phyloP scores from a whole-genome alignment of 2,797 vertebrate genomes.

The Dallia pectoralis region DNA sequence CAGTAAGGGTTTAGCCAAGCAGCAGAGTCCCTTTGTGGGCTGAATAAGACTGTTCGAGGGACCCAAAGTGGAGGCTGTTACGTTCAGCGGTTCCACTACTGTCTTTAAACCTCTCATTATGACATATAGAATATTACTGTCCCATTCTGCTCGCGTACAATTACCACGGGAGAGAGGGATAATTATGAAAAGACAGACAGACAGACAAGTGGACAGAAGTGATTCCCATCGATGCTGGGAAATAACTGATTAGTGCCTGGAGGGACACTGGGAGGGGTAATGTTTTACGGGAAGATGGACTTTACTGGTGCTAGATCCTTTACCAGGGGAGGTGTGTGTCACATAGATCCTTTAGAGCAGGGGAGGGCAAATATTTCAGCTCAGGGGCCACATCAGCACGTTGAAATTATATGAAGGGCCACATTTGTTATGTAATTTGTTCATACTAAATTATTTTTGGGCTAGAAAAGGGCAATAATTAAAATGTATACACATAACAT shows the following conservation, averaged over 20 bases:
- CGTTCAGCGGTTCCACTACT: neutral
- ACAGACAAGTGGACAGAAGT: constrained; percentile 44
- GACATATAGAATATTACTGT: neutral
- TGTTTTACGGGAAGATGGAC: too few relatives aligned
- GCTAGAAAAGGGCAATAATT: too few relatives aligned
- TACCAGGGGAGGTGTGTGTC: constrained; percentile 46
- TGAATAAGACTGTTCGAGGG: neutral
- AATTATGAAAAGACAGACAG: constrained; percentile 32
- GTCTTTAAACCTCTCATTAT: constrained; percentile 5
- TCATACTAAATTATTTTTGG: too few relatives aligned
- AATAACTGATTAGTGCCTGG: constrained; percentile 58
- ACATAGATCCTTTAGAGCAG: constrained; percentile 27
- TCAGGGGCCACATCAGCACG: too few relatives aligned
- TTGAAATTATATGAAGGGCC: too few relatives aligned
- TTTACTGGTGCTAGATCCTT: too few relatives aligned
- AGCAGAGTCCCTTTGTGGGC: constrained; percentile 1
- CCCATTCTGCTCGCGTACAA: neutral
- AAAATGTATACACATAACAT: too few relatives aligned
- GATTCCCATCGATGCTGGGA: constrained; percentile 61
- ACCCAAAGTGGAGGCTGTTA: constrained; percentile 4
- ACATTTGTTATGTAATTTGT: too few relatives aligned
- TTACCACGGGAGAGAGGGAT: neutral
- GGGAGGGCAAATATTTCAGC: too few relatives aligned
- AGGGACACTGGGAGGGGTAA: constrained; percentile 19
- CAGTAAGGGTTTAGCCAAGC: neutral